Base-by-base conservation (phyloP, 1,140 invertebrate genomes). In the Chymomyza costata region DNA sequence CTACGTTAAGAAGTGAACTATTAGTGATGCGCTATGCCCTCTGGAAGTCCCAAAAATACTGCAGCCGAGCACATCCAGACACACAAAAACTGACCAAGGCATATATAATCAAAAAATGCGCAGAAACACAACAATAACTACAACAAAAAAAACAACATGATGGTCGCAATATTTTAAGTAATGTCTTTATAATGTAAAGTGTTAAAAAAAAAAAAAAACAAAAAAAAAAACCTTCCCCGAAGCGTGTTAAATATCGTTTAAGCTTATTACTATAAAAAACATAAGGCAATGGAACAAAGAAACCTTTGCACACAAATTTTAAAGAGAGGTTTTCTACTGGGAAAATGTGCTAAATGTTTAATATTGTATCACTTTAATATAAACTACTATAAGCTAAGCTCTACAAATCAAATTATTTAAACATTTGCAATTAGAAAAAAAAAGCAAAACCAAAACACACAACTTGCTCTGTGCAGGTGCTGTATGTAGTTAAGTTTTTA, bases 131-230 rank as follows among this genome's bases (percentile, higher is more conserved):
- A 65, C 39, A 38, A 63, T 73, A 50, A 67, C 80, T 45, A 50
- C 60, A 78, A 63, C 40, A 62, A 60, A 3, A n/a, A n/a, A n/a
- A n/a, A n/a, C n/a, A 70, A 80, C 68, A 73, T 58, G 73, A 78
- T 71, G 71, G 71, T 78, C 71, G 71, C 71, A 78, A 78, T 78
- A 78, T 56, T 62, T 78, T 78, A 78, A 78, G 71, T 63, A 76
- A 56, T 73, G 52, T 80, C 67, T 78, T 78, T 58, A 64, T 78
- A 78, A 73, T 78, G 71, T 78, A 78, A 80, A 78, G 71, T 78
- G 71, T 78, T 78, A 78, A 76, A 63, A 47, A n/a, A 47, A 47
- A 65, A 54, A 54, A 28, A 52, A 74, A 73, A 67, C 34, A 45
- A 57, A 66, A 50, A 11, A 31, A 44, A 32, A 43, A 49, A n/a